Conservation (phyloP, 92 coral and sea anemone species). For the Chrysogorgia sp. region DNA sequence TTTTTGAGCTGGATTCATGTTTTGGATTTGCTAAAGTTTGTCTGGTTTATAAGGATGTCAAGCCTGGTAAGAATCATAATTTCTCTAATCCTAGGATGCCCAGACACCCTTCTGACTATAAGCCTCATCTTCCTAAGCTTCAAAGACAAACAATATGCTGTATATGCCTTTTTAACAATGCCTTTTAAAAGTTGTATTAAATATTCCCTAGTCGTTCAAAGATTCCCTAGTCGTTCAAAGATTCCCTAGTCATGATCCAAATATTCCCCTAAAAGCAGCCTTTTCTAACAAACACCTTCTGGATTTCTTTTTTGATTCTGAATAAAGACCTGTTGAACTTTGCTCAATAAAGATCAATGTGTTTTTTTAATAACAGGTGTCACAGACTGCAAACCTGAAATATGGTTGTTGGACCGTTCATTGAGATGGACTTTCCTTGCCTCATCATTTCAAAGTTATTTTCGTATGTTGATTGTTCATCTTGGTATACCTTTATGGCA, state of each 20-base stretch:
- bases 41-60: conserved; percentile 78
- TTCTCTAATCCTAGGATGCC: not conserved
- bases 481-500: conserved; percentile 99
- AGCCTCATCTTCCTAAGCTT: too few relatives aligned
- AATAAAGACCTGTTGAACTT: too few relatives aligned
- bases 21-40: conserved; percentile 90
- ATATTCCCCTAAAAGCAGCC: too few relatives aligned
- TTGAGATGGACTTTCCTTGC: conserved; percentile 91
- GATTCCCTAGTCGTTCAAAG: too few relatives aligned
- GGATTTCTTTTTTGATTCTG: too few relatives aligned
- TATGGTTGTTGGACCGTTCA: conserved; percentile 92
- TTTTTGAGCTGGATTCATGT: conserved; percentile 91
- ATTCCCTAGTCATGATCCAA: too few relatives aligned
- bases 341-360: not conserved
- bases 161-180: not conserved
- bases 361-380: conserved; percentile 60
- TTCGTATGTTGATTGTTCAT: conserved; percentile 95
- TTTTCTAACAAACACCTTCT: too few relatives aligned
- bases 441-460: conserved; percentile 78
- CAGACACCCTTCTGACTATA: too few relatives aligned
- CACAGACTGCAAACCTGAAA: conserved; percentile 84
- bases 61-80: conserved; percentile 68
- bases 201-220: too few relatives aligned
- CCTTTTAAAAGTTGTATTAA: not conserved
- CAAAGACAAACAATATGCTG: too few relatives aligned